Percentiles rank a stretch among this genome's conserved stretches.
These are phyloP conservation scores for Zaprionus inermis DNA, from an alignment of 1,140 invertebrate species.

Conservation along the genomic window DNA sequence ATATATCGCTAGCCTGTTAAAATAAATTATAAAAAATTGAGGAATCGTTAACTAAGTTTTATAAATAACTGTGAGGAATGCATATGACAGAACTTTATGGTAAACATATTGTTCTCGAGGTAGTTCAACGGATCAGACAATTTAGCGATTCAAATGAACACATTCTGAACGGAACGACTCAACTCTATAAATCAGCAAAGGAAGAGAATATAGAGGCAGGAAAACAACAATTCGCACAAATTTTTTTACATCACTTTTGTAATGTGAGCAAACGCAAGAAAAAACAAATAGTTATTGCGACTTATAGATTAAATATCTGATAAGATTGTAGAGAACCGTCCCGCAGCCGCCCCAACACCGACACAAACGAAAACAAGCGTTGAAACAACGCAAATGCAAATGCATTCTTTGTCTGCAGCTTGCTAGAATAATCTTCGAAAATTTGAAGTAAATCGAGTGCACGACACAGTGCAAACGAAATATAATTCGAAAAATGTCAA, in stretches of 20 bases:
- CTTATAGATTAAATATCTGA: constrained; percentile 43
- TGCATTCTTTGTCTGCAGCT: constrained; percentile 43
- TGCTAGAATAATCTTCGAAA: constrained; percentile 45
- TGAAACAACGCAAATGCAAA: constrained; percentile 7
- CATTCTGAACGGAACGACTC: background rate
- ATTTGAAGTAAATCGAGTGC: constrained; percentile 30
- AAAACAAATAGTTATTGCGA: constrained; percentile 39
- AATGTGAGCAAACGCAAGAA: constrained; percentile 31
- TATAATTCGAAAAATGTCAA: constrained; percentile 73
- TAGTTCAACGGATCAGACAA: background rate
- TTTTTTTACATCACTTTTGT: constrained; percentile 36
- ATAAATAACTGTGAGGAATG: background rate
- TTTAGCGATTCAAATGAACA: background rate
- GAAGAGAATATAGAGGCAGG: constrained; percentile 37
- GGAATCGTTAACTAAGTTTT: background rate
- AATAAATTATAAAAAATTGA: background rate
- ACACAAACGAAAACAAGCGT: constrained; percentile 5
- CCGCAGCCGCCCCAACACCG: background rate
- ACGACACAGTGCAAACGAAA: constrained; percentile 37
- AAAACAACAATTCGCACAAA: constrained; percentile 48
- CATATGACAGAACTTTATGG: background rate
- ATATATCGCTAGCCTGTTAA: no score
- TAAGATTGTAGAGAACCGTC: constrained; percentile 25
- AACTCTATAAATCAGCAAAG: constrained; percentile 29
- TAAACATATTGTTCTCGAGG: background rate